phyloP scores from a whole-genome alignment of 2,113 vertebrate genomes.

The Hiodon alosoides region DNA sequence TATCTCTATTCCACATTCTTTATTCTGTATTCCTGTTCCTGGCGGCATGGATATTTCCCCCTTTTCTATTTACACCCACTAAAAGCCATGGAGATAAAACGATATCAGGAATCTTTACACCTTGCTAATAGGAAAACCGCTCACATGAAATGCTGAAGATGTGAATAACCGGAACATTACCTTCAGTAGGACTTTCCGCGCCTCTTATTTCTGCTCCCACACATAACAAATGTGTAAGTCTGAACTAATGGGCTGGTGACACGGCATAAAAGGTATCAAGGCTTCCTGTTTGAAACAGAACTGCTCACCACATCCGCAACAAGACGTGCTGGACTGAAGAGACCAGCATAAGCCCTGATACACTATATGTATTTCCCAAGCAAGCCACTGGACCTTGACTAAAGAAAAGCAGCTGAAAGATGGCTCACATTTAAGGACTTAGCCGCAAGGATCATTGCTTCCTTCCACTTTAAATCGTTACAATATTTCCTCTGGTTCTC shows the following conservation, averaged over 20 bases:
- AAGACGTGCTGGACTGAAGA: constrained; percentile 3
- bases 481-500: too few species aligned
- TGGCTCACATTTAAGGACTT: too few species aligned
- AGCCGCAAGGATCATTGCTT: too few species aligned
- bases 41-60: too few species aligned
- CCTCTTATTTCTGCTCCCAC: too few species aligned
- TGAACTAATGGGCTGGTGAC: background rate
- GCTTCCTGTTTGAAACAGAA: constrained; percentile 23
- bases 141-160: background rate
- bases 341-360: background rate
- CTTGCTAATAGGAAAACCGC: background rate
- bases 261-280: background rate
- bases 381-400: background rate
- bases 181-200: background rate
- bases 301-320: constrained; percentile 20
- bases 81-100: too few species aligned
- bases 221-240: background rate
- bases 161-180: background rate
- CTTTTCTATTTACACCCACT: too few species aligned
- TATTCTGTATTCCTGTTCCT: too few species aligned
- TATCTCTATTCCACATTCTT: too few species aligned
- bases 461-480: too few species aligned
- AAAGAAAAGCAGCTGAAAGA: background rate
- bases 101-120: background rate
- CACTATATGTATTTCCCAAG: background rate